phyloP scores from a whole-genome alignment of 2,888 invertebrate genomes.

The Cinara cedri region DNA sequence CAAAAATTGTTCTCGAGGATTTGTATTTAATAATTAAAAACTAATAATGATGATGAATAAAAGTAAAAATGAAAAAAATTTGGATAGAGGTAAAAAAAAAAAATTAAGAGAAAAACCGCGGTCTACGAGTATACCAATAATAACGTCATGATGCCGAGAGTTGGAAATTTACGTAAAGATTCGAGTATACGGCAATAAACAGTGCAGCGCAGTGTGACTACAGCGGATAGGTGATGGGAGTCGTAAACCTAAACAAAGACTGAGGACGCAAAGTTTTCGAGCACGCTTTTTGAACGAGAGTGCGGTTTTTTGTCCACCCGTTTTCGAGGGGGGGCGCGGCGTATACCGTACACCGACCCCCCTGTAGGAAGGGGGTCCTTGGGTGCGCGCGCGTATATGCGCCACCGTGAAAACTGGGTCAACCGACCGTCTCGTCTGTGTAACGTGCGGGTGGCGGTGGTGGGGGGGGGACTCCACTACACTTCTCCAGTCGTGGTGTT shows the following conservation, averaged over 20 bases:
- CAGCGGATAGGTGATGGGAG: slow-evolving; percentile 32
- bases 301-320: slow-evolving; percentile 34
- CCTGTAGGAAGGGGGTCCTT: not conserved
- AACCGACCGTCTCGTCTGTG: slow-evolving; percentile 18
- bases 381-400: not conserved
- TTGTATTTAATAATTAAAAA: not conserved
- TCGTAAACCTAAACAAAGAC: slow-evolving; percentile 44
- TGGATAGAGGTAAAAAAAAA: too few species aligned
- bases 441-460: not conserved
- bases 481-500: not conserved
- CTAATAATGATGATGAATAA: too few species aligned
- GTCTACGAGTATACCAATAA: too few species aligned
- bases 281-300: slow-evolving; percentile 35
- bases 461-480: not conserved
- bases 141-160: not conserved
- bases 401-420: slow-evolving; percentile 31
- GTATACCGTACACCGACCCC: slow-evolving; percentile 9
- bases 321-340: slow-evolving; percentile 39
- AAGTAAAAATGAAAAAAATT: too few species aligned
- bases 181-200: not conserved
- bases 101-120: too few species aligned
- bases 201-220: not conserved
- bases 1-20: not conserved
- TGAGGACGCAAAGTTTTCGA: slow-evolving; percentile 30
- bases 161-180: not conserved